Base-by-base conservation (phyloP, 2,113 vertebrate genomes). In the Pantherophis guttatus region DNA sequence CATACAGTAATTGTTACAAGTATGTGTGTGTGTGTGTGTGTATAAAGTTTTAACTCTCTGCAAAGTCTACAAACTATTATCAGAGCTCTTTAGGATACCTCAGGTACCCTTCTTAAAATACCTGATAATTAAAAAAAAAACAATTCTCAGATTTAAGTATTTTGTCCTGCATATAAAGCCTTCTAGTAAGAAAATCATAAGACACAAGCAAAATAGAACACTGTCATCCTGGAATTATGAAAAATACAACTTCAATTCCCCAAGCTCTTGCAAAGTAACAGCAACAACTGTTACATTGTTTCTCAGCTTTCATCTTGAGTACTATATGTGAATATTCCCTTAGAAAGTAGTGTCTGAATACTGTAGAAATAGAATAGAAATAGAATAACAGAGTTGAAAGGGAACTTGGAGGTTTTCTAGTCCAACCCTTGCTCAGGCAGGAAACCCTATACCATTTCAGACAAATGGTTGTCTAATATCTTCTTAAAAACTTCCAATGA, bases 231-330 rank as follows among this genome's bases (percentile, higher is more conserved):
- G 52, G 52, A 90, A 48, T 90, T 93, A 44, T 90, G 33, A 94
- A 94, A 93, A 26, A 15, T 88, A 94, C 0, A 0, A 53, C 44
- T 87, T 90, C 94, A 70, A 57, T 94, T 33, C 86, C 86, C 0
- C 87, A 58, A 93, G n/a, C 59, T 94, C 81, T 70, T 93, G 44
- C 33, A 94, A 92, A 96, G 91, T 90, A 90, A 87, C 59, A 93
- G 92, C 89, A 94, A 94, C 17, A 95, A 92, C 59, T 90, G 33
- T 88, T 93, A 24, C 91, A 93, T 39, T 94, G 24, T 95, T 94
- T 86, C 57, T 94, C 94, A 94, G 26, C 33, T 95, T 11, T 65
- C 70, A 70, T 70, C 57, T 11, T 48, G 33, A 92, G 0, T 88
- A 65, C 59, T 65, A 65, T 12, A 88, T 93, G 12, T 1, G 0